phyloP scores from a whole-genome alignment of 2,113 vertebrate genomes.

The Corythornis madagascariensis region DNA sequence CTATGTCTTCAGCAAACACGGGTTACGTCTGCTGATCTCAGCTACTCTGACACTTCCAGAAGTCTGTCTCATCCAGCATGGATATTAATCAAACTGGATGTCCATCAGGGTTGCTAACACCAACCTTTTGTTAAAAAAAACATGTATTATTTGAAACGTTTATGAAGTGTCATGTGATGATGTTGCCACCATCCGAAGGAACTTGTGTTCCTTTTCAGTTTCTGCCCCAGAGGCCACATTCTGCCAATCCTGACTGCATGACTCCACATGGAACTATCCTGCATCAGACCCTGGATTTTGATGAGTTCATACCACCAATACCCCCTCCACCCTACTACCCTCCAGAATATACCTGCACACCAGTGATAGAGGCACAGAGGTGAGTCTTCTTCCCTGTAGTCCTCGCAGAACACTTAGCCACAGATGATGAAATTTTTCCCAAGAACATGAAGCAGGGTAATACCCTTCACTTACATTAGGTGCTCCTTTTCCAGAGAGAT shows the following conservation, averaged over 20 bases:
- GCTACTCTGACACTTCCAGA: background rate
- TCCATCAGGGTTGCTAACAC: background rate
- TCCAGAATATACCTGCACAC: conserved; percentile 93
- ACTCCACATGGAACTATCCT: conserved; percentile 90
- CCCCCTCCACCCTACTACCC: conserved; percentile 97
- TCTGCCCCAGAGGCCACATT: conserved; percentile 88
- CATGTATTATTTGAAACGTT: background rate
- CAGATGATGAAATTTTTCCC: background rate
- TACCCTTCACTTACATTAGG: background rate
- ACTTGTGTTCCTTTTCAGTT: conserved; percentile 81
- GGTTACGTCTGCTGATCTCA: background rate
- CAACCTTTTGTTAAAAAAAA: background rate
- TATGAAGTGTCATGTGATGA: background rate
- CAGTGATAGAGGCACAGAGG: conserved; percentile 88
- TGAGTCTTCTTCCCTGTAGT: background rate
- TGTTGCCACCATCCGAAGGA: background rate
- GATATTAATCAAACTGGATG: background rate
- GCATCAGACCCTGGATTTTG: conserved; percentile 94
- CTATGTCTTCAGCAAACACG: background rate
- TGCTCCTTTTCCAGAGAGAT: background rate
- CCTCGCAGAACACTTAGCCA: background rate
- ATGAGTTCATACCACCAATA: conserved; percentile 95
- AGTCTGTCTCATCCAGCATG: background rate
- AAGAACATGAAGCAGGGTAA: background rate
- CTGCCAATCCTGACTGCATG: conserved; percentile 87